Base-by-base conservation (phyloP, 2,113 vertebrate genomes). In the Coregonus clupeaformis region DNA sequence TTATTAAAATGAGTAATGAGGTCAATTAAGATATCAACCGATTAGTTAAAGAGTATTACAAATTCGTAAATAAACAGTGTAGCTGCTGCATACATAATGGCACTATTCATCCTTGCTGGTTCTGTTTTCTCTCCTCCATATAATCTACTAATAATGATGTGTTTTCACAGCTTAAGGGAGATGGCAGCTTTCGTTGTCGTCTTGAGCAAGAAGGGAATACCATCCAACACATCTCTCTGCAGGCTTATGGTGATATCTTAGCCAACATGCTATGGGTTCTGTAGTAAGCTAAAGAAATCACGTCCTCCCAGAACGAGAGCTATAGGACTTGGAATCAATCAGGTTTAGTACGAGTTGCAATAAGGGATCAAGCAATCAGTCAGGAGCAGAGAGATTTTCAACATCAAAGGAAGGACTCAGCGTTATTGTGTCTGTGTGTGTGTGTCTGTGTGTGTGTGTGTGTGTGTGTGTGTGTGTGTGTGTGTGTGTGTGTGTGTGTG, bases 11-110 rank as follows among this genome's bases (percentile, higher is more conserved):
- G 86, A 92, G 62, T 79, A 83, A 91, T 87, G 79, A 76, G 55
- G 78, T 76, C 82, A 87, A 91, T 91, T 84, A 86, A 86, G 81
- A 77, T 66, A 86, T 89, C 82, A 84, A 80, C 76, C 66, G 55
- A 77, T 77, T 74, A 79, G 69, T 72, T 32, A 59, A n/a, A n/a
- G 71, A 32, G 57, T 59, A 85, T 77, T 84, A 74, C 74, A 76
- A 83, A 90, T 80, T 79, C 72, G 87, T 88, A 86, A 82, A 87
- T 74, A 85, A 84, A 74, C 73, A 77, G 72, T 70, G 62, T 79
- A 77, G 69, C 32, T 6, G 68, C 16, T 52, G 49, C 49, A 52
- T 52, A 3, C 52, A 49, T 85, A 87, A 89, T 86, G 76, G 79
- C 76, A 22, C 69, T 52, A 74, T 87, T 81, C 81, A 79, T 75